Conservation (phyloP, 2,888 invertebrate species). For the Pammene aurita region DNA sequence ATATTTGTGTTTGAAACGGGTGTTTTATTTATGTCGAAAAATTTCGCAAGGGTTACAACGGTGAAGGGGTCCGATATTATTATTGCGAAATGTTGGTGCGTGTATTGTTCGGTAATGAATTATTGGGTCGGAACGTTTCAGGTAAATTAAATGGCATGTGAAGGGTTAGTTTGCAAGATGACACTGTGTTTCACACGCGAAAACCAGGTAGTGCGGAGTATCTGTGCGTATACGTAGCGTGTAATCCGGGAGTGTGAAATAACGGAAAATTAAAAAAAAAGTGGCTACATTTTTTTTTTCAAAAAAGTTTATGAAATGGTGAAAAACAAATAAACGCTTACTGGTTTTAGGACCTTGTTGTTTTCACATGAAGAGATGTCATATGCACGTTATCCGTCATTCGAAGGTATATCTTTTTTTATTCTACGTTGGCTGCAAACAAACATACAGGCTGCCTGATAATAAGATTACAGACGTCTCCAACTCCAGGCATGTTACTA, state of each 20-base stretch:
- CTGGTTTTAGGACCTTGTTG: neutral
- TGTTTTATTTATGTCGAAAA: constrained; percentile 81
- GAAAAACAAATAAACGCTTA: neutral
- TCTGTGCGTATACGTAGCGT: neutral
- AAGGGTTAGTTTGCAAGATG: constrained; percentile 77
- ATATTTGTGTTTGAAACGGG: constrained; percentile 80
- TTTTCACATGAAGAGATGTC: neutral
- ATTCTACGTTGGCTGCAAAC: too few species aligned
- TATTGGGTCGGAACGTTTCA: constrained; percentile 82
- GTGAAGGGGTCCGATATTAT: constrained; percentile 77
- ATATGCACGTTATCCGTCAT: neutral
- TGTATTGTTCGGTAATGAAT: constrained; percentile 80
- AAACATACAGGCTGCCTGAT: too few species aligned
- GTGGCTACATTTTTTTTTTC: neutral
- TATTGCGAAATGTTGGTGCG: constrained; percentile 77
- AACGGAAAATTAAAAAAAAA: neutral
- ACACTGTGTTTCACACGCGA: constrained; percentile 79
- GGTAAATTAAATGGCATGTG: constrained; percentile 79
- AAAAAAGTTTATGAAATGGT: neutral
- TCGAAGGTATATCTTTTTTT: neutral
- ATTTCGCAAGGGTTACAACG: constrained; percentile 78
- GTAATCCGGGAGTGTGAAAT: neutral
- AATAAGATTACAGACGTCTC: too few species aligned
- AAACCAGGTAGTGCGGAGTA: constrained; percentile 62
- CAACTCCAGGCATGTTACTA: too few species aligned